phyloP scores from a whole-genome alignment of 2,113 vertebrate genomes.

The Oncorhynchus masou region DNA sequence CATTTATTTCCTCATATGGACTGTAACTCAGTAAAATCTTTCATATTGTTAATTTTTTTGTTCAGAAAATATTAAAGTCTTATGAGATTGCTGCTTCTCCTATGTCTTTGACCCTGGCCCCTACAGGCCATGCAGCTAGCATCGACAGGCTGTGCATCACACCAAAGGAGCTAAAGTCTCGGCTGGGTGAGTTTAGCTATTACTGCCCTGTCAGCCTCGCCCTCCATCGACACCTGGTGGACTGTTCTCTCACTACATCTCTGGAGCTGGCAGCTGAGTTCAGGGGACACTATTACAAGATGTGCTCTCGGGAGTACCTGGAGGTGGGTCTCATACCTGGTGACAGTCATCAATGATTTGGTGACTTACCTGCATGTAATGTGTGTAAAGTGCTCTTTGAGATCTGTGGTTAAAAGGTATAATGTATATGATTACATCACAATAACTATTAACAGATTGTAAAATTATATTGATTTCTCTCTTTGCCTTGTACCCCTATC shows the following conservation, averaged over 20 bases:
- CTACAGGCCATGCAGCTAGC: conserved; percentile 82
- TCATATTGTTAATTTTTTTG: too few species aligned
- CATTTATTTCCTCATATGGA: too few species aligned
- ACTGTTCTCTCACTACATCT: conserved; percentile 75
- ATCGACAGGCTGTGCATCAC: conserved; percentile 86
- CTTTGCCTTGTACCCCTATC: conserved; percentile 22
- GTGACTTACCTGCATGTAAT: background rate
- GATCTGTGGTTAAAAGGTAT: background rate
- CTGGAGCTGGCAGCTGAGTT: conserved; percentile 84
- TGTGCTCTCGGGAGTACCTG: conserved; percentile 80
- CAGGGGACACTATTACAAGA: conserved; percentile 85
- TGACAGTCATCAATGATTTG: background rate
- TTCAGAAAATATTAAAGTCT: background rate
- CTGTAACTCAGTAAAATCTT: too few species aligned
- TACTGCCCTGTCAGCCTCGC: conserved; percentile 91
- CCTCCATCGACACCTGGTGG: conserved; percentile 79
- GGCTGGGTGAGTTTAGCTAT: conserved; percentile 84
- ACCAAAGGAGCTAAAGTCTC: conserved; percentile 77
- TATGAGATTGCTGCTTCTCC: background rate
- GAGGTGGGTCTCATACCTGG: conserved; percentile 65
- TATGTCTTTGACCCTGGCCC: conserved; percentile 1
- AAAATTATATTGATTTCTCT: background rate
- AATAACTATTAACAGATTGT: background rate
- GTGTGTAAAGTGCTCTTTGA: background rate
- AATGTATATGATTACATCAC: background rate